Conservation (phyloP, 2,113 vertebrate species). For the Balaenoptera acutorostrata region DNA sequence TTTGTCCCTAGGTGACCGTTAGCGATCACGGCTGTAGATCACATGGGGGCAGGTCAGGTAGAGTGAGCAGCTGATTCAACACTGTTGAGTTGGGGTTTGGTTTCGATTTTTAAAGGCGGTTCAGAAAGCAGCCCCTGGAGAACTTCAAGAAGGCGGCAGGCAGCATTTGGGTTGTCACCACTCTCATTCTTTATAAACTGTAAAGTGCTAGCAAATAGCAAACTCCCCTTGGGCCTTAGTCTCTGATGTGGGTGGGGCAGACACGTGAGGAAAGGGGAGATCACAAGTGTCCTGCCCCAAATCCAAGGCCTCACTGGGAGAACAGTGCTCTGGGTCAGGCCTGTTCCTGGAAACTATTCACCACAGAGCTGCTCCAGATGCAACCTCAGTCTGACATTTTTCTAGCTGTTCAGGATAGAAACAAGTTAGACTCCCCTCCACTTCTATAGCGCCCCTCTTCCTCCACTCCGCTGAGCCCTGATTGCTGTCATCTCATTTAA, state of each 20-base stretch:
- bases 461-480: neutral
- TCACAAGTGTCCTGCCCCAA: neutral
- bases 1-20: conserved; percentile 63
- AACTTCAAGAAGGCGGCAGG: neutral
- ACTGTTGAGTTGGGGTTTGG: conserved; percentile 40
- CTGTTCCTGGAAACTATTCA: neutral
- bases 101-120: conserved; percentile 59
- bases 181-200: conserved; percentile 1
- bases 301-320: neutral
- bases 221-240: neutral
- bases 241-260: neutral
- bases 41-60: neutral
- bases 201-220: neutral
- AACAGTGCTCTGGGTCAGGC: neutral
- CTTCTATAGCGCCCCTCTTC: fast-evolving
- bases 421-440: neutral
- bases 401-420: neutral
- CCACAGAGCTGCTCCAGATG: neutral
- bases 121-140: neutral
- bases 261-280: neutral
- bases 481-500: neutral
- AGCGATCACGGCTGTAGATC: conserved; percentile 46
- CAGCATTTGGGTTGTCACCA: conserved; percentile 36
- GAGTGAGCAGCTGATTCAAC: conserved; percentile 68
- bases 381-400: neutral